Evolutionary conservation across 2,797 vertebrate genomes (phyloP), one percentile per base, ranked within the genome.

Genomic region (Mus minutoides): DNA sequence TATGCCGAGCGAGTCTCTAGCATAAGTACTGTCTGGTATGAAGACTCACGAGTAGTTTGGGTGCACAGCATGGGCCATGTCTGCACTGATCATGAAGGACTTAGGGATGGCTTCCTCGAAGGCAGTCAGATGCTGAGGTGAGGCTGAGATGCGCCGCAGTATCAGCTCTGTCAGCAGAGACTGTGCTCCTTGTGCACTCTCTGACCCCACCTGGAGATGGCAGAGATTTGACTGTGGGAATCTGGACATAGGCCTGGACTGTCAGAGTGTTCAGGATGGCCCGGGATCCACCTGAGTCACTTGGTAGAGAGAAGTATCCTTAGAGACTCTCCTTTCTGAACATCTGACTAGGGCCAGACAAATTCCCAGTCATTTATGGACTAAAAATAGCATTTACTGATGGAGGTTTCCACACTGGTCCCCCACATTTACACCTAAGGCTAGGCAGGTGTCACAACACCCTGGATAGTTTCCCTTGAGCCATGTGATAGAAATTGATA

Each of bases 11-110:
- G 0, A 49, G 22, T 60, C 34, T 54, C 73, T 21, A 1, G 93
- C 60, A 60, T 19, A 19, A 71, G 40, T 31, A 40, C 77, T 19
- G 19, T 54, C 77, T 0, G 19, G 90, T 24, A 16, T 0, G 13
- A 4, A n/a, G 43, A 99, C 99, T 99, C 97, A 99, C 99, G 97
- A 85, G 29, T 99, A 99, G 98, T 99, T 99, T n/a, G 99, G 99
- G 97, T 99, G 99, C 76, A 99, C 98, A 0, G 99, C 99, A 0
- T 99, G 99, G 10, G 99, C 99, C 99, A 99, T 99, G 97, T 99
- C 99, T 0, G 99, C 99, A 0, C 99, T 99, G 98, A 99, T 99
- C 99, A 99, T 99, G 98, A 99, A 99, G 97, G 99, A 99, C 76
- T 98, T 99, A 29, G 99, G 99, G 78, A 99, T 97, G 0, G 99